Conservation (phyloP, 2,888 invertebrate genomes). For the Coelopa pilipes region DNA sequence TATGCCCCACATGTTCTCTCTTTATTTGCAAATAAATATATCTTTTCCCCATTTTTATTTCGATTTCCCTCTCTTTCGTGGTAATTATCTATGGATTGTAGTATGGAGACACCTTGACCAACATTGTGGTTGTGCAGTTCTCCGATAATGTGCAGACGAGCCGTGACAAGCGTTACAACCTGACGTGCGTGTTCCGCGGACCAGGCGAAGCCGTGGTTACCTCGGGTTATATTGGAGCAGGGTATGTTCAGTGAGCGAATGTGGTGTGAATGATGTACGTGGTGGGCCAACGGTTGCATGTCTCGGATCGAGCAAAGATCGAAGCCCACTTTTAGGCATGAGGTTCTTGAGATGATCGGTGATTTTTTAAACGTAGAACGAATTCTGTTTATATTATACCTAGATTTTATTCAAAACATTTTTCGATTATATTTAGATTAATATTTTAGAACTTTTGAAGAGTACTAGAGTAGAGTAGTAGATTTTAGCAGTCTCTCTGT, state of each 20-base stretch:
- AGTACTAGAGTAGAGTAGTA: not conserved
- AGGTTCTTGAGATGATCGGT: not conserved
- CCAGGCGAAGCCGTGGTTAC: slow-evolving; percentile 94
- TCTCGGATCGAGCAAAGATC: slow-evolving; percentile 4
- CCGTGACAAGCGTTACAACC: slow-evolving; percentile 88
- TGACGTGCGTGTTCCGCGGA: slow-evolving; percentile 91
- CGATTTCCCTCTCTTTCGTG: not conserved
- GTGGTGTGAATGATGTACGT: not conserved
- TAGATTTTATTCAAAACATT: not conserved
- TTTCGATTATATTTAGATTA: not conserved
- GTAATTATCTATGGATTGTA: slow-evolving; percentile 65
- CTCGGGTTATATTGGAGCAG: slow-evolving; percentile 91
- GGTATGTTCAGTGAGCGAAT: slow-evolving; percentile 71
- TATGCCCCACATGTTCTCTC: slow-evolving; percentile 58
- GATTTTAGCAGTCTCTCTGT: not conserved
- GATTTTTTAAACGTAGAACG: not conserved
- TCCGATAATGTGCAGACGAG: slow-evolving; percentile 93
- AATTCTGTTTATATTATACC: slow-evolving; percentile 2
- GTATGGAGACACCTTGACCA: slow-evolving; percentile 93
- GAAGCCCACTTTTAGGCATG: not conserved
- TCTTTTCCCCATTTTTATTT: not conserved
- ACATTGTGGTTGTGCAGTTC: slow-evolving; percentile 93
- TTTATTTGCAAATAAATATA: slow-evolving; percentile 2
- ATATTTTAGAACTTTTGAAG: not conserved
- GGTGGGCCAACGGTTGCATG: slow-evolving; percentile 49